Evolutionary conservation across 1,140 invertebrate species (phyloP).

Genomic region (Subanguina moxae): DNA sequence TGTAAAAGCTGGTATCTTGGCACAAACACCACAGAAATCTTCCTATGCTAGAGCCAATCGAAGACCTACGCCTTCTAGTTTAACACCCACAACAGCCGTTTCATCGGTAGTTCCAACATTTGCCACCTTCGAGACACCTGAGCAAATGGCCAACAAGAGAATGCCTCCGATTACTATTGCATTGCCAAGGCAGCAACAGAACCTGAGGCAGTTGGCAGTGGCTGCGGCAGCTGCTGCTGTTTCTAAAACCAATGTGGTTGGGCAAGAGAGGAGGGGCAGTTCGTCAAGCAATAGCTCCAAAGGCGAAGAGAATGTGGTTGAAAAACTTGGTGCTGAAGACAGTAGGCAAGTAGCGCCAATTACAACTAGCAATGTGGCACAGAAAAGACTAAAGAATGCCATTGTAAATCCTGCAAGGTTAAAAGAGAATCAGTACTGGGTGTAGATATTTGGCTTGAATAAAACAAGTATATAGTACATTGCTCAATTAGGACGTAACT

Average conservation of each 20-base stretch:
- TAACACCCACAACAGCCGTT: not conserved
- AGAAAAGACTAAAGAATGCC: not conserved
- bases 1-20: slow-evolving; percentile 11
- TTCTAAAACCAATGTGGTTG: not conserved
- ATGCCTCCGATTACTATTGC: slow-evolving; percentile 1
- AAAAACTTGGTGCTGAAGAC: not conserved
- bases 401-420: slow-evolving; percentile 9
- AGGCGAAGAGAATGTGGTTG: too few relatives aligned
- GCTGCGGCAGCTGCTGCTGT: slow-evolving; percentile 13
- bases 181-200: not conserved
- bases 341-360: not conserved
- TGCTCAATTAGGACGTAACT: too few relatives aligned
- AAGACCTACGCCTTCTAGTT: not conserved
- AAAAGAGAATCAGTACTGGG: slow-evolving; percentile 43
- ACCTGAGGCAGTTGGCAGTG: not conserved
- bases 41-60: slow-evolving; percentile 14
- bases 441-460: slow-evolving; percentile 20
- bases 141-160: not conserved
- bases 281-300: not conserved
- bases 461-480: too few relatives aligned
- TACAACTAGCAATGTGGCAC: slow-evolving; percentile 8
- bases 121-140: not conserved
- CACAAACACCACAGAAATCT: not conserved
- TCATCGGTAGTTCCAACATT: not conserved
- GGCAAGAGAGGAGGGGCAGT: too few relatives aligned